phyloP scores from a whole-genome alignment of 2,888 invertebrate genomes.

The Rhopalosiphum nymphaeae region DNA sequence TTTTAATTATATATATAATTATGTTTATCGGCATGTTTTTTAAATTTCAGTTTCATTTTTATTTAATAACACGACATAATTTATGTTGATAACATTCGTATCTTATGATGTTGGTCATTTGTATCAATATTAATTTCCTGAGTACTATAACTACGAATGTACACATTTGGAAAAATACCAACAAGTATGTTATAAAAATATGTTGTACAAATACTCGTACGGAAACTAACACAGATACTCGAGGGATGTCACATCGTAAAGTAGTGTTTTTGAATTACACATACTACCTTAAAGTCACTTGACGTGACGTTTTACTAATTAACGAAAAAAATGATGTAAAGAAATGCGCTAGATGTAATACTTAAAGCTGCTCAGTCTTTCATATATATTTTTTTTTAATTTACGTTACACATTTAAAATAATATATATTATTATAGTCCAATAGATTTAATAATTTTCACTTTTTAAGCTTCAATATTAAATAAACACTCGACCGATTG shows the following conservation, averaged over 20 bases:
- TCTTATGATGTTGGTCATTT: neutral
- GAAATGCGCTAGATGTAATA: neutral
- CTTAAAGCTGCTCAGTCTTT: neutral
- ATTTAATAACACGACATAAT: neutral
- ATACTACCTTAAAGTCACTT: conserved; percentile 8
- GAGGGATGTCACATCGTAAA: neutral
- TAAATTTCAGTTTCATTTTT: neutral
- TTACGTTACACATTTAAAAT: neutral
- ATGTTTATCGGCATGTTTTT: neutral
- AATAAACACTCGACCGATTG: neutral
- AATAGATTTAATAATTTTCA: neutral
- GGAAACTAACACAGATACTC: conserved; percentile 6
- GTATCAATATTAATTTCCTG: conserved; percentile 8
- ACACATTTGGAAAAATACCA: neutral
- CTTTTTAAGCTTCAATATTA: neutral
- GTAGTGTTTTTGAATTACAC: conserved; percentile 13
- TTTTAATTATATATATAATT: neutral
- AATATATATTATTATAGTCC: neutral
- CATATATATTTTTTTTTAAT: neutral
- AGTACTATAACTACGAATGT: neutral
- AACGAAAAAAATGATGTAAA: conserved; percentile 17
- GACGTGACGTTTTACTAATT: conserved; percentile 45
- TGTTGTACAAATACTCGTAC: neutral
- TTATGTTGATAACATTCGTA: neutral
- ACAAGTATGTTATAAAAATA: neutral